These are phyloP conservation scores for Thunnus maccoyii DNA, from an alignment of 2,113 vertebrate genomes.

Conservation along the genomic window DNA sequence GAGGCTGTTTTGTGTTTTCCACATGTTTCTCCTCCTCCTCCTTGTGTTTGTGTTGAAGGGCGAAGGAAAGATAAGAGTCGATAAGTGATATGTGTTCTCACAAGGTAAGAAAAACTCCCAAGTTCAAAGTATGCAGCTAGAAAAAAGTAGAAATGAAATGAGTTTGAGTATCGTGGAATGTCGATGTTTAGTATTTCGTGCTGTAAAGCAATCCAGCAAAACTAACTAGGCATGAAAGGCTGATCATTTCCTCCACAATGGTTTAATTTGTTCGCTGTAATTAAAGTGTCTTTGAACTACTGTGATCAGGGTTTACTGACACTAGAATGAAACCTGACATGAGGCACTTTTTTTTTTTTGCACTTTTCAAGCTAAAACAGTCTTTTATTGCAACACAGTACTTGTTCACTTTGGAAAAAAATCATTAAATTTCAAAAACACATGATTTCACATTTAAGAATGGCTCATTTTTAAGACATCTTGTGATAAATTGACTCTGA, in stretches of 20 bases:
- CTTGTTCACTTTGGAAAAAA: too few relatives aligned
- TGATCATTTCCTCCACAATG: background rate
- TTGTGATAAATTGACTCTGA: too few relatives aligned
- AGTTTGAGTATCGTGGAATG: background rate
- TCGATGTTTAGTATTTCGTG: too few relatives aligned
- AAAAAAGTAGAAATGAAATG: background rate
- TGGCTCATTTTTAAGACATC: too few relatives aligned
- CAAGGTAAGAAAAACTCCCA: background rate
- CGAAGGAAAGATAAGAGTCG: background rate
- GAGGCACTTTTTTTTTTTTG: background rate
- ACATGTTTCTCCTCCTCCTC: background rate
- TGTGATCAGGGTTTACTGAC: background rate
- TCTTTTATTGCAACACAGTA: background rate
- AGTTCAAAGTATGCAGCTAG: background rate
- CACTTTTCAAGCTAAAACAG: background rate
- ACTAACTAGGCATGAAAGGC: background rate
- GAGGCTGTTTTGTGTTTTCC: background rate
- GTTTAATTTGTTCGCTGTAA: slow-evolving; percentile 15
- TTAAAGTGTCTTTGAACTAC: slow-evolving; percentile 3
- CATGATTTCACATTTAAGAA: too few relatives aligned
- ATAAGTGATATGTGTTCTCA: background rate
- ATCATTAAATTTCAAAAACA: too few relatives aligned
- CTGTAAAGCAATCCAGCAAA: background rate
- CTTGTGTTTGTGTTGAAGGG: background rate
- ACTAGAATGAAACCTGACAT: background rate